Conservation (phyloP, 2,888 invertebrate genomes). For the Pachycephus smyrnensis region DNA sequence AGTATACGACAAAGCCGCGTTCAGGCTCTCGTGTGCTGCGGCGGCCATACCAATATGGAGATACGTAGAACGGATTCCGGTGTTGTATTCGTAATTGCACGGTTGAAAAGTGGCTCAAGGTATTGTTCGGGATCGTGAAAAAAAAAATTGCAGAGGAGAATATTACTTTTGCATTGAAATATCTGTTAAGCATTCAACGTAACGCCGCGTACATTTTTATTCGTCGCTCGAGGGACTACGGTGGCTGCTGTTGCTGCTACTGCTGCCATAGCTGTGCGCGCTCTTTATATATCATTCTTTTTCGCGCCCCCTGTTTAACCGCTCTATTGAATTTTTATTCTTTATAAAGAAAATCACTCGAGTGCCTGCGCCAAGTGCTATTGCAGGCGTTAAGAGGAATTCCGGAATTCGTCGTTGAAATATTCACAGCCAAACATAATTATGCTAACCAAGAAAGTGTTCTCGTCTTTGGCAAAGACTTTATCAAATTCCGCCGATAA, state of each 20-base stretch:
- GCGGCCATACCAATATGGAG: background rate
- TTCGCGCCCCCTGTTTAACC: conserved; percentile 30
- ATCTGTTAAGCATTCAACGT: conserved; percentile 41
- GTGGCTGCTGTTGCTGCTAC: background rate
- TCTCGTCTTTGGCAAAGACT: background rate
- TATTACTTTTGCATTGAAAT: conserved; percentile 44
- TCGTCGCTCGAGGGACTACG: conserved; percentile 14
- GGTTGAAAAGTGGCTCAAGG: background rate
- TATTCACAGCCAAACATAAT: conserved; percentile 31
- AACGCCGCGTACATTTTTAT: conserved; percentile 29
- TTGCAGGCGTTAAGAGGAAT: conserved; percentile 1
- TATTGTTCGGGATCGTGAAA: background rate
- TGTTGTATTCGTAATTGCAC: conserved; percentile 30
- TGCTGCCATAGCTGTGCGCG: background rate
- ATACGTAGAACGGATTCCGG: conserved; percentile 7
- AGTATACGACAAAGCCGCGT: background rate
- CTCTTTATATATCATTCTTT: conserved; percentile 37
- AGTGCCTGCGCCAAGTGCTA: conserved; percentile 27
- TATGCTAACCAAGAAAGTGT: conserved; percentile 26
- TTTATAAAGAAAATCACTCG: conserved; percentile 36
- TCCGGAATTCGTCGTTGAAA: conserved; percentile 18
- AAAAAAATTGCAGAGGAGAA: conserved; percentile 28
- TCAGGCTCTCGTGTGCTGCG: background rate
- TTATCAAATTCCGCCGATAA: background rate
- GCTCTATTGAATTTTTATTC: conserved; percentile 40